Evolutionary conservation across 2,888 invertebrate species (phyloP), one percentile per base, ranked within the genome.

Genomic region (Calameuta pallipes): DNA sequence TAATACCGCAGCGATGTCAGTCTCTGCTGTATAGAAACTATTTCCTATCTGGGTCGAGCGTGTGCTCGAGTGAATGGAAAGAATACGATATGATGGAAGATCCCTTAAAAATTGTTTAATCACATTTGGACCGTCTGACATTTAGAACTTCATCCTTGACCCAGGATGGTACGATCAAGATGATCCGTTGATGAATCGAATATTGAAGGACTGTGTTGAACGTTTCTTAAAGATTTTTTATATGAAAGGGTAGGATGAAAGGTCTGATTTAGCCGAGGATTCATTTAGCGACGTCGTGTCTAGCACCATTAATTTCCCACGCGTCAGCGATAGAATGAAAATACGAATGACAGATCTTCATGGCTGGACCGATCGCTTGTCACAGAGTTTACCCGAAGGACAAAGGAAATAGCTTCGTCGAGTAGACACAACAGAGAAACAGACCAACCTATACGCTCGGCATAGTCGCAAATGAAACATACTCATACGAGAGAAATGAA

Each of bases 21-120:
- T 56, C 76, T 76, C 75, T 73, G 73, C 56, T 36, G 31, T 73
- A 68, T 11, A 56, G 68, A 80, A 78, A 80, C 69, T 74, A 75
- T 74, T 74, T 79, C 75, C 69, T 76, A 81, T 80, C 74, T 81
- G 77, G 80, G 78, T 78, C 78, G 80, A 74, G 31, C 76, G 4
- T 71, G 71, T 30, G 30, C 1, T 13, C 30, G 23, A 71, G 15
- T 71, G 11, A 4, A 71, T 71, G 30, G 33, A n/a, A 71, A 30
- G 11, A 71, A 30, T 71, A 11, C 71, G 71, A 4, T 13, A 71
- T 0, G 9, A 2, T 35, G 12, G 23, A 30, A 34, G 30, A 11
- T 23, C 15, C 71, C 30, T 33, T 35, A 71, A 34, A 30, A 13
- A 71, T 71, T 23, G 15, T 71, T 35, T 9, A 34, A 71, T 71